phyloP scores from a whole-genome alignment of 2,797 vertebrate species.

The Chelonia mydas region DNA sequence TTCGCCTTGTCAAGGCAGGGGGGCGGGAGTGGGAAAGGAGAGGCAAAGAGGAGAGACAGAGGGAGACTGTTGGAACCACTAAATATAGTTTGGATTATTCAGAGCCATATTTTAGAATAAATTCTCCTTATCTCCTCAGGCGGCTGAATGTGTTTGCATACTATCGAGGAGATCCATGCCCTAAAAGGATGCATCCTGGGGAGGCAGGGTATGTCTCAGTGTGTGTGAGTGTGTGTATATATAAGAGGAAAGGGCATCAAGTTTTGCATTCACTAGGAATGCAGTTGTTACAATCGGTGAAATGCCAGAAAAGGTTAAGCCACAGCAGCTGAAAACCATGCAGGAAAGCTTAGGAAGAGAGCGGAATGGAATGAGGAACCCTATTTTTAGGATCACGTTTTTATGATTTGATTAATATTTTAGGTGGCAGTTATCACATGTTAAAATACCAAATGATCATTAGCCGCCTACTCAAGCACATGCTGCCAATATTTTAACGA shows the following conservation, averaged over 20 bases:
- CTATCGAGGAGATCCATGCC: neutral
- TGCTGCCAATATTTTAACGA: constrained; percentile 12
- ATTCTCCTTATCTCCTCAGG: constrained; percentile 37
- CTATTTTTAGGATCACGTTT: constrained; percentile 77
- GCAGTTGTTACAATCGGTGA: constrained; percentile 74
- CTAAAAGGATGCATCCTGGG: neutral
- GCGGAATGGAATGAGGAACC: constrained; percentile 61
- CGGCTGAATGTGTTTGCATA: constrained; percentile 4
- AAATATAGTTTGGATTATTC: constrained; percentile 23
- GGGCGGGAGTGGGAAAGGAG: accelerated
- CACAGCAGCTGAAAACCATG: constrained; percentile 51
- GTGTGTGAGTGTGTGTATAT: neutral
- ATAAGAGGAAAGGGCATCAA: constrained; percentile 66
- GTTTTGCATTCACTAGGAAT: constrained; percentile 68
- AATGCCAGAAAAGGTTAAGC: constrained; percentile 80
- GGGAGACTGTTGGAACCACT: neutral
- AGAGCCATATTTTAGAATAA: constrained; percentile 9
- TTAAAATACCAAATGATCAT: constrained; percentile 66
- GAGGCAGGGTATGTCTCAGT: neutral
- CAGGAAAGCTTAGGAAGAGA: constrained; percentile 60
- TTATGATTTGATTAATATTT: constrained; percentile 79
- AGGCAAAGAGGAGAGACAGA: neutral
- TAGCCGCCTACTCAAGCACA: constrained; percentile 16
- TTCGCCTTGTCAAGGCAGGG: neutral
- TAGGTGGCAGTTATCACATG: constrained; percentile 70